Evolutionary conservation across 2,113 vertebrate genomes (phyloP), one percentile per base, ranked within the genome.

Genomic region (Lamprotornis superbus): DNA sequence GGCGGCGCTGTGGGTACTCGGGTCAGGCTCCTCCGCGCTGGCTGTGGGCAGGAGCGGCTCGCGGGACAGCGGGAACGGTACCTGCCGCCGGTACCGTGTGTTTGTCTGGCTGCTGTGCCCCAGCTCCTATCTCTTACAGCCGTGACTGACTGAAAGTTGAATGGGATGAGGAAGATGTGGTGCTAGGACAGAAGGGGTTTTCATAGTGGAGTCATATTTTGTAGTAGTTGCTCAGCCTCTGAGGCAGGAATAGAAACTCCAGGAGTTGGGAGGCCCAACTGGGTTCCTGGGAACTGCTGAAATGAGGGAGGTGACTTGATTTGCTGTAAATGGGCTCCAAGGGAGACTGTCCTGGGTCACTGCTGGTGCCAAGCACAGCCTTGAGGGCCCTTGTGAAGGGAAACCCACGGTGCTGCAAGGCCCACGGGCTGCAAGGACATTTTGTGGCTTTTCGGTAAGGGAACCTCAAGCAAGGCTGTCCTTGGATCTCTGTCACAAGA

Each of bases 121-220:
- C 21, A 0, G 52, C 17, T 52, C 7, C 49, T 3, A 17, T 5
- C 4, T 8, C 9, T 42, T 40, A 2, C 67, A 7, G 67, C 42
- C 35, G 15, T 1, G 42, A 7, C 44, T 5, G 52, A 5, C 6
- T 9, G 49, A 24, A 2, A 7, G 20, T 3, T 24, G 31, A 11
- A 9, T 16, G 52, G 44, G 12, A 4, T 11, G 55, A 10, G 35
- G 47, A 19, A 55, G n/a, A 14, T 10, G 75, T 7, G 79, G 57
- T 35, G 30, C 40, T 30, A 0, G 70, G 23, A 0, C 2, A 7
- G 73, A 7, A 4, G 2, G 1, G 16, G 3, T 8, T 21, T 2
- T 3, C 1, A 0, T 2, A 3, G 4, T 27, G n/a, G 11, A 20
- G 3, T 40, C 5, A 0, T 11, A 2, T 40, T 52, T 61, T 27